Evolutionary conservation across 64 coral and sea anemone species (phyloP), one percentile per base, ranked within the genome.

Genomic region (Acropora tenuis): DNA sequence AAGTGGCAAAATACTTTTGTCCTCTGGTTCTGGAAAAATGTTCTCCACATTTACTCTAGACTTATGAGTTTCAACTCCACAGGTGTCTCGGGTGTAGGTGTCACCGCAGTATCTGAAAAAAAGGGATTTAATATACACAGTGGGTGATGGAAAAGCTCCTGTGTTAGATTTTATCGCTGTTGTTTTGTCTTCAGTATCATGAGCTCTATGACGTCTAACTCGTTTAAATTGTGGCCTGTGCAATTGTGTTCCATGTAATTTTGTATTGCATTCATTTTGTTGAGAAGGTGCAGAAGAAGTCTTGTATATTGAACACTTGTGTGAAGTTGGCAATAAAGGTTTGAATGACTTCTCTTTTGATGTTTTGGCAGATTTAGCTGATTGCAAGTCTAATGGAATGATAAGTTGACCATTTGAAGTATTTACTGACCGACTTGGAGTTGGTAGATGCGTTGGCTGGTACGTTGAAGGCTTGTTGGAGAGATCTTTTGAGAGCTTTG

Each of bases 1-100:
- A 61, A 94, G 79, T 6, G 92, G 92, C n/a, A 82, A 73, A 73
- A 73, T 15, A 43, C 41, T 43, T 73, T 73, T 43, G 69, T 73
- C 69, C 3, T 43, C 41, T 73, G 41, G 8, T 41, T 73, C 71
- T 73, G 71, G n/a, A 73, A 43, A 0, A 73, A 41, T 20, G 71
- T 43, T 73, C 16, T 63, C 8, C 60, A 63, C 60, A 63, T 63
- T 63, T 63, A 63, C 60, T 63, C 60, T 3, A 47, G 60, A 67
- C 60, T 86, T 63, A 19, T 84, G 30, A 1, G 50, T 84, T 84
- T 57, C 81, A 63, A 44, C 49, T 41, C 18, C 19, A 30, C 2
- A 2, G 43, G 19, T 49, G 3, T 43, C 12, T 43, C 2, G 41
- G 18, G 81, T 45, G 16, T 84, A 60, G 13, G 52, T 18, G 16